Percentiles rank a stretch among this genome's conserved stretches.
Conservation (phyloP, 37 sponge, comb jelly and placozoan genomes). For the Lycopodina hypogea region DNA sequence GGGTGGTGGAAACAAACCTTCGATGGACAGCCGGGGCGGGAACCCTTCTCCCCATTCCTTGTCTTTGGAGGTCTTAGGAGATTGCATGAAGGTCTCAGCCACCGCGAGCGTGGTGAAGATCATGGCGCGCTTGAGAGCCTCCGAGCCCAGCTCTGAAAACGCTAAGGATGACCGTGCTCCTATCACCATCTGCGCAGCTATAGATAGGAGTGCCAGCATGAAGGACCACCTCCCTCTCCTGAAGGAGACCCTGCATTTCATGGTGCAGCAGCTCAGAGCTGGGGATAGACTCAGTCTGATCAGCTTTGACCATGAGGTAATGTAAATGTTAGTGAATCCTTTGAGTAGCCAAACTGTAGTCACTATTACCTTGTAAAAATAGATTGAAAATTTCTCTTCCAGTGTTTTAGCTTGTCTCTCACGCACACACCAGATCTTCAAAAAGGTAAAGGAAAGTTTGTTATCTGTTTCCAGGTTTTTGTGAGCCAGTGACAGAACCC, state of each 20-base stretch:
- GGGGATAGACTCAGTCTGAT: constrained; percentile 78
- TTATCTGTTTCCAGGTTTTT: too few species aligned
- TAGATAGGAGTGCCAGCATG: constrained; percentile 95
- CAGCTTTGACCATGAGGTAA: constrained; percentile 90
- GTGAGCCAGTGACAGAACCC: too few species aligned
- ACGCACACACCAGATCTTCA: too few species aligned
- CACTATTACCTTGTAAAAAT: neutral
- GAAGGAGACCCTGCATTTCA: constrained; percentile 82
- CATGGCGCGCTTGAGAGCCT: constrained; percentile 65
- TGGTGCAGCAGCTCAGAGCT: constrained; percentile 82
- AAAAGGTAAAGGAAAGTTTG: too few species aligned
- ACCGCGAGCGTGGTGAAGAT: constrained; percentile 39
- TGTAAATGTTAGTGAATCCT: neutral
- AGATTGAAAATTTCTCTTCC: too few species aligned
- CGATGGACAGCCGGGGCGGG: neutral
- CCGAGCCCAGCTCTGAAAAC: neutral
- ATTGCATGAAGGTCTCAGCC: constrained; percentile 59
- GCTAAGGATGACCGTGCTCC: constrained; percentile 80
- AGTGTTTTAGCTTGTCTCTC: too few species aligned
- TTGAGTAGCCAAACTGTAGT: neutral
- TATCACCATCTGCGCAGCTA: constrained; percentile 88
- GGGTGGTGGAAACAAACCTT: constrained; percentile 49
- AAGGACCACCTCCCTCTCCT: constrained; percentile 81
- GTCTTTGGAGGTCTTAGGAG: constrained; percentile 43
- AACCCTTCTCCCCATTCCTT: constrained; percentile 11